phyloP scores from a whole-genome alignment of 2,888 invertebrate species.

The Parochlus steinenii region DNA sequence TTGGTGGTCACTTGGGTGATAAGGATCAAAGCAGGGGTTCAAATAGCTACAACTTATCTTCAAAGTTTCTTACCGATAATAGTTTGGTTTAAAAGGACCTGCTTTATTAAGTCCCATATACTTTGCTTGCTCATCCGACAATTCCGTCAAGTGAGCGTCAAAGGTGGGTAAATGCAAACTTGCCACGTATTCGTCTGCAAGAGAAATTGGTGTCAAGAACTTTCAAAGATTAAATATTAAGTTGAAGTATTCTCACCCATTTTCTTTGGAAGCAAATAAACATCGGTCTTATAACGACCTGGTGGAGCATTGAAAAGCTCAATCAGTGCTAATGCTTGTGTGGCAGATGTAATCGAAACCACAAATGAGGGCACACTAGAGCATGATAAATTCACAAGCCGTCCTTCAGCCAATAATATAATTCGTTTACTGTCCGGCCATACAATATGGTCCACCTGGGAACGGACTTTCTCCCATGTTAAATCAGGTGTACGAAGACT shows the following conservation, averaged over 20 bases:
- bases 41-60: too few species aligned
- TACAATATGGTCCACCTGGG: slow-evolving; percentile 96
- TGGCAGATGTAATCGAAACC: slow-evolving; percentile 93
- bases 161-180: slow-evolving; percentile 92
- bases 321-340: slow-evolving; percentile 91
- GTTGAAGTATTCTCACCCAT: slow-evolving; percentile 51
- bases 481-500: slow-evolving; percentile 83
- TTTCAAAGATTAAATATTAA: slow-evolving; percentile 4
- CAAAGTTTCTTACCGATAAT: slow-evolving; percentile 69
- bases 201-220: slow-evolving; percentile 9
- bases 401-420: slow-evolving; percentile 83
- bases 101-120: slow-evolving; percentile 95
- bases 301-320: slow-evolving; percentile 92
- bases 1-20: too few species aligned
- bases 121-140: slow-evolving; percentile 92
- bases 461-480: slow-evolving; percentile 93
- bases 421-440: slow-evolving; percentile 96
- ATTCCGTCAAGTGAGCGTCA: slow-evolving; percentile 92
- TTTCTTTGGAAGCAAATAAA: slow-evolving; percentile 94
- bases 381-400: slow-evolving; percentile 90
- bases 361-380: slow-evolving; percentile 96
- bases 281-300: slow-evolving; percentile 91
- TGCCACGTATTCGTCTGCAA: slow-evolving; percentile 87
- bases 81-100: slow-evolving; percentile 97
- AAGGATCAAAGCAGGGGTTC: too few species aligned